A percentile compares a stretch with the other conserved stretches of the same genome.
Evolutionary conservation across 2,113 vertebrate species (phyloP).

Genomic region (Edolisoma coerulescens): DNA sequence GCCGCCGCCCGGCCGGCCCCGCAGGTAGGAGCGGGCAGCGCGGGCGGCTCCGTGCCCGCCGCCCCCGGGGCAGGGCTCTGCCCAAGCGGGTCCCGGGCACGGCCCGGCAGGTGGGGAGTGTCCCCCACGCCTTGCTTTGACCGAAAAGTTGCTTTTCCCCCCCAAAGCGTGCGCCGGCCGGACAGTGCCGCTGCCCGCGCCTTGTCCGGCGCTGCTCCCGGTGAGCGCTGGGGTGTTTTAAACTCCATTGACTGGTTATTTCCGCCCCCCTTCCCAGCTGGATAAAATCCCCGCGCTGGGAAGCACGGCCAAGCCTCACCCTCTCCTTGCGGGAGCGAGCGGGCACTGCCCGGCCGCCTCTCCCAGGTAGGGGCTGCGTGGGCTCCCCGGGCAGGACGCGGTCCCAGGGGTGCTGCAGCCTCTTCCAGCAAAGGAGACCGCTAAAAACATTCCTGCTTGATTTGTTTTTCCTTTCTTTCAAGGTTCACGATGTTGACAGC

Average conservation of each 20-base stretch:
- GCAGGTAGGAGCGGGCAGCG: neutral
- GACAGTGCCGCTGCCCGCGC: neutral
- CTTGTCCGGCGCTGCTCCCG: neutral
- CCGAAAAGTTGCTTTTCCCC: neutral
- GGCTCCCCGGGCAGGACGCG: neutral
- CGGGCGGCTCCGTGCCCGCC: neutral
- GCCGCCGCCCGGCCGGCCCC: neutral
- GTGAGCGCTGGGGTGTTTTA: neutral
- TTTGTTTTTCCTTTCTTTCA: slow-evolving; percentile 56
- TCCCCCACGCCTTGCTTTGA: neutral
- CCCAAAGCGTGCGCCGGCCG: neutral
- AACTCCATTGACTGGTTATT: neutral
- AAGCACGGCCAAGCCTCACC: neutral
- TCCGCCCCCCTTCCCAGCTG: neutral
- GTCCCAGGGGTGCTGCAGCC: neutral
- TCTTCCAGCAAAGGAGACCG: neutral
- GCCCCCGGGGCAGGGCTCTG: neutral
- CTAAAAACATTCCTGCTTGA: neutral
- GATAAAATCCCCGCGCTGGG: neutral
- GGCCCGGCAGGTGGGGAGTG: neutral
- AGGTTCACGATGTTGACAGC: slow-evolving; percentile 85
- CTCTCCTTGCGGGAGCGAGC: neutral
- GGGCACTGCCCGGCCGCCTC: neutral
- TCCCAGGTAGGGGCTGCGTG: slow-evolving; percentile 1
- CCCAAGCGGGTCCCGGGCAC: neutral